phyloP scores from a whole-genome alignment of 2,113 vertebrate genomes.

The Myrmecobius fasciatus region DNA sequence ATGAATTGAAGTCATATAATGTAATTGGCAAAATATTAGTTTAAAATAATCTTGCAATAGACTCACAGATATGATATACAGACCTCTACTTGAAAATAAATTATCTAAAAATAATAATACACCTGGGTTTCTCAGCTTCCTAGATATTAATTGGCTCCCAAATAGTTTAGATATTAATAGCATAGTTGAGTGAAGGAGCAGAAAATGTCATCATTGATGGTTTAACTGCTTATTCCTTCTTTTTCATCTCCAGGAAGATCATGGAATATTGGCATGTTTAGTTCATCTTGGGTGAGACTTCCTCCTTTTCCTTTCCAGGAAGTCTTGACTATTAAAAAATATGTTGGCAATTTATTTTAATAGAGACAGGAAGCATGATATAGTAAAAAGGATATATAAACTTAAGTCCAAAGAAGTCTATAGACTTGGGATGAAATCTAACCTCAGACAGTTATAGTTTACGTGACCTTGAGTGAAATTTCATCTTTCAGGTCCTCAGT shows the following conservation, averaged over 20 bases:
- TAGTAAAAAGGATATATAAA: neutral
- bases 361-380: neutral
- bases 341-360: neutral
- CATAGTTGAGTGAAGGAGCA: neutral
- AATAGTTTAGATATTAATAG: constrained; percentile 44
- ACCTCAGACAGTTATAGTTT: neutral
- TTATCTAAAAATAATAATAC: neutral
- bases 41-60: neutral
- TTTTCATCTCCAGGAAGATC: constrained; percentile 27
- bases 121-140: constrained; percentile 50
- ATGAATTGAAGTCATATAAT: neutral
- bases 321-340: neutral
- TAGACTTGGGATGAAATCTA: neutral
- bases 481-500: neutral
- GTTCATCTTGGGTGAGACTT: neutral
- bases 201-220: constrained; percentile 42
- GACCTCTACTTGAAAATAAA: neutral
- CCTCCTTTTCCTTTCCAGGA: neutral
- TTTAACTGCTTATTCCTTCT: neutral
- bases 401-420: neutral
- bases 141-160: constrained; percentile 24
- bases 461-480: neutral
- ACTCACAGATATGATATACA: neutral
- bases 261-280: neutral
- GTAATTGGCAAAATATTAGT: neutral